Evolutionary conservation across 2,888 invertebrate genomes (phyloP).

Genomic region (Deroplatys truncata): DNA sequence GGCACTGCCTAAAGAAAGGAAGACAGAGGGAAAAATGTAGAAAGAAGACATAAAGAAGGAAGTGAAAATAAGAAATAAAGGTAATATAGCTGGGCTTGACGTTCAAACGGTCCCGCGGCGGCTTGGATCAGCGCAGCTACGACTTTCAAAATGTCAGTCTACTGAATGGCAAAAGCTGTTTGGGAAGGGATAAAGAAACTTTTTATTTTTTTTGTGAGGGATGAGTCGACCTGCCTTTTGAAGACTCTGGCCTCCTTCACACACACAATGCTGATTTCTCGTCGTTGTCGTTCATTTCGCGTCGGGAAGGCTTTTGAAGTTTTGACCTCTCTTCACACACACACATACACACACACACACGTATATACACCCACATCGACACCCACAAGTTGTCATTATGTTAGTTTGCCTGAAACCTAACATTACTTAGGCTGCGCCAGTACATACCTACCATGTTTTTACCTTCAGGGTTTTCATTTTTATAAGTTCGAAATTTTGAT

Average conservation of each 20-base stretch:
- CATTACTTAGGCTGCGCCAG: too few relatives aligned
- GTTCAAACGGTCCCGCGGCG: constrained; percentile 7
- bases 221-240: constrained; percentile 14
- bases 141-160: constrained; percentile 18
- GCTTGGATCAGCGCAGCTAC: neutral
- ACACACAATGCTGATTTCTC: neutral
- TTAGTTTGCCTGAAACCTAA: too few relatives aligned
- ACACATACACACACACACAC: neutral
- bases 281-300: neutral
- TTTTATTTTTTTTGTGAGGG: constrained; percentile 26
- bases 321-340: neutral
- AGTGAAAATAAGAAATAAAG: constrained; percentile 10
- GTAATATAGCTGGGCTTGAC: constrained; percentile 11
- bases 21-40: neutral
- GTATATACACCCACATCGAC: too few relatives aligned
- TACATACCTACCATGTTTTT: too few relatives aligned
- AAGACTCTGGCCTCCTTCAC: neutral
- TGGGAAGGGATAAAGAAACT: constrained; percentile 11
- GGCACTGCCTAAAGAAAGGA: neutral
- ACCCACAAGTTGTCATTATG: neutral
- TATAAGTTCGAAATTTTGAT: too few relatives aligned
- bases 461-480: too few relatives aligned
- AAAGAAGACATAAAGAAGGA: constrained; percentile 4
- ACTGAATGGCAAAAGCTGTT: constrained; percentile 15
- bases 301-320: neutral